Percentiles rank a stretch among this genome's conserved stretches.
Evolutionary conservation across 2,113 vertebrate species (phyloP).

Genomic region (Lipophrys pholis): DNA sequence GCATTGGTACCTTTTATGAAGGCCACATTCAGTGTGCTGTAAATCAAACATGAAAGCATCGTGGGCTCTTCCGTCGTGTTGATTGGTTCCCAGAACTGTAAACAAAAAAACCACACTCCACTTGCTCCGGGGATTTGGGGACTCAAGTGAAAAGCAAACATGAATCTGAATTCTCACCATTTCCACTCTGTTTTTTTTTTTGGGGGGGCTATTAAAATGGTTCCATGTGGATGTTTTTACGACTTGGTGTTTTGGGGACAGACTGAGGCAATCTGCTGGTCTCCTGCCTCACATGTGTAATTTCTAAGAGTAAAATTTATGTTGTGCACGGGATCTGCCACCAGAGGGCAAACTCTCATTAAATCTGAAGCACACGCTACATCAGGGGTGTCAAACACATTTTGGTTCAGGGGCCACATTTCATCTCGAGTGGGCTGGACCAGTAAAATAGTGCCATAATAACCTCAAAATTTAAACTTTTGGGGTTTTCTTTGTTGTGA

Average conservation of each 20-base stretch:
- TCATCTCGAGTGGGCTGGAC: too few relatives aligned
- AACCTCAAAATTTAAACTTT: too few relatives aligned
- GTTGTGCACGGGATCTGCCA: slow-evolving; percentile 17
- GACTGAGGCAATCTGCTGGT: background rate
- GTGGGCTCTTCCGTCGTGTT: background rate
- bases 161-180: background rate
- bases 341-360: slow-evolving; percentile 42
- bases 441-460: too few relatives aligned
- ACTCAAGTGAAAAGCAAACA: background rate
- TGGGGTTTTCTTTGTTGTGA: too few relatives aligned
- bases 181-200: background rate
- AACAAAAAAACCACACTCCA: background rate
- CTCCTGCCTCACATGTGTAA: background rate
- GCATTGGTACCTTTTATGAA: background rate
- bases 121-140: background rate
- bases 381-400: too few relatives aligned
- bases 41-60: slow-evolving; percentile 17
- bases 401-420: too few relatives aligned
- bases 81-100: slow-evolving; percentile 2
- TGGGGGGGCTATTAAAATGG: background rate
- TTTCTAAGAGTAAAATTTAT: background rate
- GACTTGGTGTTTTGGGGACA: background rate
- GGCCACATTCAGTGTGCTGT: slow-evolving; percentile 2
- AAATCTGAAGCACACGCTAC: background rate
- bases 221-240: background rate